Percentiles rank a stretch among this genome's conserved stretches.
These are phyloP conservation scores for Sceliomorpha sp. DNA, from an alignment of 2,888 invertebrate genomes.

Conservation along the genomic window DNA sequence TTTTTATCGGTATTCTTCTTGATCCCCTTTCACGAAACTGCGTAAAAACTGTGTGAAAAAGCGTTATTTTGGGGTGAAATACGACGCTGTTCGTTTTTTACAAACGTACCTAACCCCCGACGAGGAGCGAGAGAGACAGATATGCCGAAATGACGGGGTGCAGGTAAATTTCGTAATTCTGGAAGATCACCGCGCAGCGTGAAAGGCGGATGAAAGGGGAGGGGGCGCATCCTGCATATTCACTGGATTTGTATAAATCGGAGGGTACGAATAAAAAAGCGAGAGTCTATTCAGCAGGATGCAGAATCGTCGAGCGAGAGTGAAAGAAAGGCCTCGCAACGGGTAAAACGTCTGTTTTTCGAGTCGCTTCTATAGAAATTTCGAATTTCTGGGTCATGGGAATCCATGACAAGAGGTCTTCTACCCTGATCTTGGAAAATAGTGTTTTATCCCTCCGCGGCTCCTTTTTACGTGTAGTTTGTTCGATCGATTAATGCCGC, in stretches of 20 bases:
- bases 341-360: conserved; percentile 73
- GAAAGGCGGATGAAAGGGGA: conserved; percentile 61
- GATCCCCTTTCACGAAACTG: conserved; percentile 50
- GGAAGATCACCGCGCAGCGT: conserved; percentile 68
- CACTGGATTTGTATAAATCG: conserved; percentile 69
- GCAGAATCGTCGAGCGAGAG: conserved; percentile 47
- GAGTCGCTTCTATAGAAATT: conserved; percentile 72
- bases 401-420: conserved; percentile 62
- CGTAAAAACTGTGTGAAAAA: conserved; percentile 70
- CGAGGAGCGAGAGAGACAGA: conserved; percentile 34
- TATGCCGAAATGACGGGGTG: conserved; percentile 61
- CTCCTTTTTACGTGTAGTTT: conserved; percentile 44
- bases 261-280: conserved; percentile 62
- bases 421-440: conserved; percentile 75
- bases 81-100: conserved; percentile 65
- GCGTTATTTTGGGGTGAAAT: conserved; percentile 80
- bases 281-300: conserved; percentile 57
- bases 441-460: conserved; percentile 63
- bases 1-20: conserved; percentile 46
- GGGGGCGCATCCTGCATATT: conserved; percentile 78
- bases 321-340: conserved; percentile 65
- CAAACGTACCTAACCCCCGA: conserved; percentile 40
- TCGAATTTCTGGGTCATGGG: conserved; percentile 78
- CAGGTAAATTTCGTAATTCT: conserved; percentile 79
- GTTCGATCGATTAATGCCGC: conserved; percentile 56